These are phyloP conservation scores for Henricia sp. DNA, from an alignment of 53 echinoderm and acorn worm species.

Conservation along the genomic window DNA sequence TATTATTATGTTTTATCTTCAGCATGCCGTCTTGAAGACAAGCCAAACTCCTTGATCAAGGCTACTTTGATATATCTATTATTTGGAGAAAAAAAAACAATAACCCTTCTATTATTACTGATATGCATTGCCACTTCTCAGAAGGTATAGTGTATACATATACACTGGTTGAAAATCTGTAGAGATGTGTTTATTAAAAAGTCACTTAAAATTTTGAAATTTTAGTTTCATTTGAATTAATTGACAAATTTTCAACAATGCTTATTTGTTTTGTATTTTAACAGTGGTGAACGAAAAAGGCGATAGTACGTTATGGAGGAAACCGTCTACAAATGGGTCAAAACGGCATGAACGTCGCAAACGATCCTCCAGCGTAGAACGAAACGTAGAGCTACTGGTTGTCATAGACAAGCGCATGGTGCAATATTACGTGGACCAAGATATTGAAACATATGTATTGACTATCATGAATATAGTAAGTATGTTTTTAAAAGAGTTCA, in stretches of 20 bases:
- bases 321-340: neutral
- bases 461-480: constrained; percentile 97
- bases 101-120: too few species aligned
- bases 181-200: too few species aligned
- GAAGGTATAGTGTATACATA: too few species aligned
- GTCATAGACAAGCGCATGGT: constrained; percentile 89
- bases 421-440: constrained; percentile 82
- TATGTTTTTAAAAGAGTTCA: too few species aligned
- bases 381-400: constrained; percentile 87
- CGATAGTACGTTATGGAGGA: neutral
- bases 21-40: too few species aligned
- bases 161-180: too few species aligned
- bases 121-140: too few species aligned
- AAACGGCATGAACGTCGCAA: neutral
- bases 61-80: too few species aligned
- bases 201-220: too few species aligned
- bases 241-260: neutral
- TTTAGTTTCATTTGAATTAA: neutral
- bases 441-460: constrained; percentile 86
- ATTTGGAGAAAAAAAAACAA: too few species aligned
- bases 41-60: too few species aligned
- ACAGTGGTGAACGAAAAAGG: constrained; percentile 1
- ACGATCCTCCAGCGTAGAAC: constrained; percentile 78
- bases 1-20: too few species aligned
- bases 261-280: neutral